phyloP scores from a whole-genome alignment of 2,113 vertebrate genomes.

The Cnemophilus loriae region DNA sequence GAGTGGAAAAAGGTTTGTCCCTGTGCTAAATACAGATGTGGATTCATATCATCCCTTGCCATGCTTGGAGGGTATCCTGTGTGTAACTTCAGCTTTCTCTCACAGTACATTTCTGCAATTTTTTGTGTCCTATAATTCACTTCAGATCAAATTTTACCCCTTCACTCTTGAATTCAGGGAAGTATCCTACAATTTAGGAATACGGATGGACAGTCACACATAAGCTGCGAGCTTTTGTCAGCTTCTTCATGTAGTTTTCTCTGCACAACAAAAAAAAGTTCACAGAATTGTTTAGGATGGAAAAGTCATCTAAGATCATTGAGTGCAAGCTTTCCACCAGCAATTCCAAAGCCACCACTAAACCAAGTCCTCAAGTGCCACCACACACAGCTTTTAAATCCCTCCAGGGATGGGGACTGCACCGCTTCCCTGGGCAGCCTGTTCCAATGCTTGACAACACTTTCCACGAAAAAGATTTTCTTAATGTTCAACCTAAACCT shows the following conservation, averaged over 20 bases:
- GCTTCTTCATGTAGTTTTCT: background rate
- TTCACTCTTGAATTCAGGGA: background rate
- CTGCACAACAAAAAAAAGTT: background rate
- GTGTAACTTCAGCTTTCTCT: background rate
- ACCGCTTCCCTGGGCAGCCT: background rate
- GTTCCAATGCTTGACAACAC: too few species aligned
- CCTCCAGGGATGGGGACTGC: background rate
- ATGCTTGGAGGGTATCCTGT: background rate
- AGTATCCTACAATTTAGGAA: background rate
- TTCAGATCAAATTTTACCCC: background rate
- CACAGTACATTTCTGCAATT: background rate
- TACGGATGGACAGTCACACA: fast-evolving
- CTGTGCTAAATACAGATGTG: background rate
- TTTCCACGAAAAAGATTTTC: background rate
- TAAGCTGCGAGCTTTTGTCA: fast-evolving
- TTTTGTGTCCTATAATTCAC: background rate
- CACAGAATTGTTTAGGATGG: background rate
- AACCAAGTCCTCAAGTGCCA: background rate
- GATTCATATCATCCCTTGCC: background rate
- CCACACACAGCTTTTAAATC: background rate
- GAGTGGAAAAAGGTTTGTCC: background rate
- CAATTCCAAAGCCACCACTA: background rate
- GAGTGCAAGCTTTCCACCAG: background rate
- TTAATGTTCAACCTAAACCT: background rate
- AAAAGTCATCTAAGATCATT: background rate